These are phyloP conservation scores for Campoletis sonorensis DNA, from an alignment of 1,140 invertebrate species.

Conservation along the genomic window DNA sequence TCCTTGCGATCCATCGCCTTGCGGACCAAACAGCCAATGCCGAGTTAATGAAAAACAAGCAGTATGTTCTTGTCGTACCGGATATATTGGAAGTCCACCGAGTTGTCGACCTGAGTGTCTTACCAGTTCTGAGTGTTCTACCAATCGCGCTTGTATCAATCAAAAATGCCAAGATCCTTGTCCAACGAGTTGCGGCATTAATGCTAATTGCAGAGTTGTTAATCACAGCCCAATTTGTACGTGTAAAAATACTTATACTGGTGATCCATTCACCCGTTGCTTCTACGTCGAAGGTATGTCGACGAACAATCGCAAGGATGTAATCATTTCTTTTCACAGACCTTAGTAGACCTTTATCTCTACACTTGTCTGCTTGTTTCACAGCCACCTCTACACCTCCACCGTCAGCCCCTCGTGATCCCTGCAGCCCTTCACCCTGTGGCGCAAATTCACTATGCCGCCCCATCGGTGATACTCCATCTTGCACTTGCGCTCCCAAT, in stretches of 20 bases:
- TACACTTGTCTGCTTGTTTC: constrained; percentile 70
- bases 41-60: constrained; percentile 75
- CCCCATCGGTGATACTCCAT: constrained; percentile 78
- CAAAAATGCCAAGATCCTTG: constrained; percentile 81
- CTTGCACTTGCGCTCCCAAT: constrained; percentile 80
- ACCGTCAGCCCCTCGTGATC: constrained; percentile 72
- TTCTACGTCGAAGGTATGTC: constrained; percentile 64
- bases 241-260: constrained; percentile 77
- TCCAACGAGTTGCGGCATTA: constrained; percentile 79
- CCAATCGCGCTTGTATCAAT: constrained; percentile 77
- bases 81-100: constrained; percentile 78
- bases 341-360: background rate
- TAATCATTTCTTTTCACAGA: background rate
- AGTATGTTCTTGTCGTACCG: constrained; percentile 78
- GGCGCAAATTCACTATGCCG: constrained; percentile 83
- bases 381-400: constrained; percentile 49
- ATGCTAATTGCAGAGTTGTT: constrained; percentile 78
- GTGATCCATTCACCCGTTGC: constrained; percentile 79
- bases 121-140: constrained; percentile 79
- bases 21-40: constrained; percentile 84
- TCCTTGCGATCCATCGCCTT: constrained; percentile 83
- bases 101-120: constrained; percentile 78
- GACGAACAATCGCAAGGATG: background rate
- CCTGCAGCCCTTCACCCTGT: constrained; percentile 81
- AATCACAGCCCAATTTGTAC: constrained; percentile 80